phyloP scores from a whole-genome alignment of 2,113 vertebrate genomes.

The Pelodiscus sinensis region DNA sequence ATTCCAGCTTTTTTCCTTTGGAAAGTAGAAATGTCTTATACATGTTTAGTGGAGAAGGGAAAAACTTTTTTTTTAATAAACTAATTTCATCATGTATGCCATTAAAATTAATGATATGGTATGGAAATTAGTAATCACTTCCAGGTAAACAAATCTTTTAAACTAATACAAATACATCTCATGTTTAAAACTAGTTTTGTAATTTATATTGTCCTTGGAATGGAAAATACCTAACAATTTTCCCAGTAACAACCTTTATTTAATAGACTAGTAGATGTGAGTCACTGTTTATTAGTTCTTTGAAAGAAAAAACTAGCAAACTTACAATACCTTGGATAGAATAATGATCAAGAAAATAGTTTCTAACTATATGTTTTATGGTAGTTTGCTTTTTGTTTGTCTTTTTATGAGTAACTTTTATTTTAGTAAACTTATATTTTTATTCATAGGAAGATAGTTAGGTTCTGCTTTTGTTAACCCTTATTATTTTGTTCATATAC shows the following conservation, averaged over 20 bases:
- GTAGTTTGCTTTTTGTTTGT: constrained; percentile 61
- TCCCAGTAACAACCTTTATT: background rate
- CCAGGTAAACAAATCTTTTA: background rate
- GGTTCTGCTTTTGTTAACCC: constrained; percentile 90
- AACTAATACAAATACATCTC: background rate
- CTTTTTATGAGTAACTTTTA: constrained; percentile 49
- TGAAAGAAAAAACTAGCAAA: constrained; percentile 32
- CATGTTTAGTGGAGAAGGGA: background rate
- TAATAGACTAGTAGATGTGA: background rate
- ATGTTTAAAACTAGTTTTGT: background rate
- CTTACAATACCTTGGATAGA: background rate
- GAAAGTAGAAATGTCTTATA: background rate
- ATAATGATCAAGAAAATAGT: background rate
- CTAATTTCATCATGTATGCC: background rate
- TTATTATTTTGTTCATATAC: constrained; percentile 90
- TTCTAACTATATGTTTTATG: constrained; percentile 29
- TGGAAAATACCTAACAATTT: background rate
- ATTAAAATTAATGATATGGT: background rate
- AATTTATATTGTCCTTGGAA: background rate
- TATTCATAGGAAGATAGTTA: constrained; percentile 81
- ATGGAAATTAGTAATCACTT: background rate
- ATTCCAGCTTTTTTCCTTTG: background rate
- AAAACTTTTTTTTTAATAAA: background rate
- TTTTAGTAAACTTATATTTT: constrained; percentile 69
- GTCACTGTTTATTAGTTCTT: constrained; percentile 16